A percentile compares a stretch with the other conserved stretches of the same genome.
These are phyloP conservation scores for Gambelia wislizenii DNA, from an alignment of 2,797 vertebrate genomes.

Conservation along the genomic window DNA sequence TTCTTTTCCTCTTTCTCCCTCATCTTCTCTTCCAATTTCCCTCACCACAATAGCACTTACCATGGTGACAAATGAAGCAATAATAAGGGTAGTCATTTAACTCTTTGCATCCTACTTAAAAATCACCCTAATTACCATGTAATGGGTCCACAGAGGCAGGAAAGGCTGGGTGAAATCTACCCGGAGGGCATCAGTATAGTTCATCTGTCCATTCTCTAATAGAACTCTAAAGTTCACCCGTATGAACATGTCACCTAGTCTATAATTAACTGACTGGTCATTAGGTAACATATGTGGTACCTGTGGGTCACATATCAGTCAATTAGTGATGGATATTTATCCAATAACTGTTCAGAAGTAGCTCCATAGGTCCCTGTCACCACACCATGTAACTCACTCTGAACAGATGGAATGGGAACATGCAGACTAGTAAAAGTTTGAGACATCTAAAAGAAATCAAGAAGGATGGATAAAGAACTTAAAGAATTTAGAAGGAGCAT, in stretches of 20 bases:
- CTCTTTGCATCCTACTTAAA: constrained; percentile 94
- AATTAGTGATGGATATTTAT: constrained; percentile 88
- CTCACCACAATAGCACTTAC: constrained; percentile 74
- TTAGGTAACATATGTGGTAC: constrained; percentile 88
- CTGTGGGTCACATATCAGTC: constrained; percentile 90
- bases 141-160: constrained; percentile 88
- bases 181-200: constrained; percentile 83
- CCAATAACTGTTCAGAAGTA: constrained; percentile 82
- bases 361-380: constrained; percentile 72
- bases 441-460: too few species aligned
- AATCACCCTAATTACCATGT: constrained; percentile 95
- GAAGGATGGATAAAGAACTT: too few species aligned
- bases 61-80: constrained; percentile 79
- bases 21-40: constrained; percentile 53
- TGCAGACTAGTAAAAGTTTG: not conserved
- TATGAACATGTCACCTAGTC: constrained; percentile 96
- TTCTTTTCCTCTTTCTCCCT: constrained; percentile 26
- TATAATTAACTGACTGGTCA: constrained; percentile 92
- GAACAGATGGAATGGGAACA: not conserved
- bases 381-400: constrained; percentile 48
- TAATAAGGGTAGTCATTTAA: constrained; percentile 92
- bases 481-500: too few species aligned
- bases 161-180: constrained; percentile 88
- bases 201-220: constrained; percentile 89
- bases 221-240: constrained; percentile 96